A percentile compares a stretch with the other conserved stretches of the same genome.
These are phyloP conservation scores for Neolamprologus tretocephalus DNA, from an alignment of 2,113 vertebrate genomes.

Conservation along the genomic window DNA sequence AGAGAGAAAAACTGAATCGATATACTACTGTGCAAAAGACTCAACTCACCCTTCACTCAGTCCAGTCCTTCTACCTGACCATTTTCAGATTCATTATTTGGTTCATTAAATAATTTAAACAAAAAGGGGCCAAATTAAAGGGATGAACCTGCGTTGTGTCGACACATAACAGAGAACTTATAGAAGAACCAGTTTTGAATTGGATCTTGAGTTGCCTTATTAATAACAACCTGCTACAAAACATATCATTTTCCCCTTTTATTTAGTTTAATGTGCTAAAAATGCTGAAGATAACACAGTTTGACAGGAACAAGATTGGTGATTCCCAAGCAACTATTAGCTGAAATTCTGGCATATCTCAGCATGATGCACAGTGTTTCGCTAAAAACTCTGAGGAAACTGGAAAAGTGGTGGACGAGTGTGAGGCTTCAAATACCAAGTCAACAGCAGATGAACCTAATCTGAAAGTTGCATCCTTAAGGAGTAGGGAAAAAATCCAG, in stretches of 20 bases:
- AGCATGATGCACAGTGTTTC: not conserved
- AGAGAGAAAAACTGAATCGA: not conserved
- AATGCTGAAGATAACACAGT: not conserved
- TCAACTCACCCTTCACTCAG: not conserved
- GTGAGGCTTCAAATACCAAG: not conserved
- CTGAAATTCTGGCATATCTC: not conserved
- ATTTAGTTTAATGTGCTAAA: not conserved
- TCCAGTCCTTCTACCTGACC: not conserved
- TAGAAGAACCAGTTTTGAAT: not conserved
- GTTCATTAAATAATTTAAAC: not conserved
- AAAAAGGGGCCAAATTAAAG: not conserved
- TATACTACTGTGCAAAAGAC: not conserved
- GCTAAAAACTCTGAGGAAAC: not conserved
- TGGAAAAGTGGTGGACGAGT: not conserved
- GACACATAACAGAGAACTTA: not conserved
- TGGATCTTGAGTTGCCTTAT: not conserved
- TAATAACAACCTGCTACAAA: not conserved
- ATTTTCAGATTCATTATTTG: not conserved
- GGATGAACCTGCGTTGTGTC: not conserved
- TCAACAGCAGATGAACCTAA: not conserved
- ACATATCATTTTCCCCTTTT: not conserved
- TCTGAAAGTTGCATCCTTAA: not conserved
- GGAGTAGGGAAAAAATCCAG: not conserved
- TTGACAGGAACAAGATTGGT: not conserved
- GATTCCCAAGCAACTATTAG: not conserved